Base-by-base conservation (phyloP, 2,888 invertebrate species). In the Brenthis ino region DNA sequence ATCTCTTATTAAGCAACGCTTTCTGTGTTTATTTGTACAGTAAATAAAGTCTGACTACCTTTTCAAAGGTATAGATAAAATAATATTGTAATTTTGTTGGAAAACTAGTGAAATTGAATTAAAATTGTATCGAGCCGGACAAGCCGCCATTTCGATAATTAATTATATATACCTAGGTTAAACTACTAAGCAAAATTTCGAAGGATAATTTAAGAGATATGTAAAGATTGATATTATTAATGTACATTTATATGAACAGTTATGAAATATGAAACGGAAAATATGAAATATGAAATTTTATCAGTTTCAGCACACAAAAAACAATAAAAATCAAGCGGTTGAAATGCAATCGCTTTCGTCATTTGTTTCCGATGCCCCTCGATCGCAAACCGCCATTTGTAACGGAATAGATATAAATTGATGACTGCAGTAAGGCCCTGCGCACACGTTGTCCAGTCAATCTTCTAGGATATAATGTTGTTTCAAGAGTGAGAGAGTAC, bases 311-410 rank as follows among this genome's bases (percentile, higher is more conserved):
- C 65, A 70, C 70, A 67, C 28, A 69, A 58, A 68, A 67, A 69
- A 69, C 71, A 72, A 77, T 75, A 74, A 77, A 77, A 73, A 73
- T 77, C 84, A 83, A 81, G 77, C 79, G 79, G 77, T 76, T 78
- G 81, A 75, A 76, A 75, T 73, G 76, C 75, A 75, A 79, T 76
- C 75, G 74, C 73, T 74, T 70, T 72, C 80, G 81, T 85, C 86
- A 87, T 91, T 89, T 89, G 85, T 91, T 89, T 86, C 83, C 85
- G 84, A 89, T 88, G 84, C 78, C 80, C 85, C 81, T 82, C 86
- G 85, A 87, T 89, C 83, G 83, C 78, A 78, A 69, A 84, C 80
- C 77, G 81, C 87, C 80, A 90, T 91, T 91, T 91, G 88, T 88
- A 84, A 85, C 83, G 82, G 84, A 85, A 84, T 83, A 84, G 87